phyloP scores from a whole-genome alignment of 2,888 invertebrate genomes.

The Agonopterix subpropinquella region DNA sequence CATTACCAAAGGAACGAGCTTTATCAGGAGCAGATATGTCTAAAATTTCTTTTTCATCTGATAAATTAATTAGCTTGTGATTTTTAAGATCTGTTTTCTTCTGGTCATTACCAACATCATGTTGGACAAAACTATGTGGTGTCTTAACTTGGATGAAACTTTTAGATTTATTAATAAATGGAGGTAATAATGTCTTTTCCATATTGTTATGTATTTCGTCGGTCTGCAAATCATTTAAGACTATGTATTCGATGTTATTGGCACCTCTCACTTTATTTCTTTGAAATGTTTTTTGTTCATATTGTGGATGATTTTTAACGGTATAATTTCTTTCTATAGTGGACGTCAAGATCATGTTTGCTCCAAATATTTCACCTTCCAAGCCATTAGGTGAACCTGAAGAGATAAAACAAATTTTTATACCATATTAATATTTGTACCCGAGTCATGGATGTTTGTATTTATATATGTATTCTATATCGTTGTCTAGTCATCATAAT shows the following conservation, averaged over 20 bases:
- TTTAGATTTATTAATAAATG: constrained; percentile 17
- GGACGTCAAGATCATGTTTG: constrained; percentile 77
- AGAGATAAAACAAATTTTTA: constrained; percentile 12
- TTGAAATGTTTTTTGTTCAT: constrained; percentile 37
- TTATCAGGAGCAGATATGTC: constrained; percentile 19
- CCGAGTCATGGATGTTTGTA: too few species aligned
- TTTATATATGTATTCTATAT: too few species aligned
- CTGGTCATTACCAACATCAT: constrained; percentile 26
- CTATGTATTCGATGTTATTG: constrained; percentile 36
- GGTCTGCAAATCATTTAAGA: constrained; percentile 44
- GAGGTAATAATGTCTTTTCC: constrained; percentile 24
- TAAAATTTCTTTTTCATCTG: constrained; percentile 31
- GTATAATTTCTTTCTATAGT: constrained; percentile 66
- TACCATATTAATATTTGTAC: too few species aligned
- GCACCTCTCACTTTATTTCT: constrained; percentile 41
- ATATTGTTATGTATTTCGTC: constrained; percentile 39
- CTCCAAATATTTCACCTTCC: constrained; percentile 81
- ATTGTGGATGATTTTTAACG: constrained; percentile 34
- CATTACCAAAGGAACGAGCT: constrained; percentile 14
- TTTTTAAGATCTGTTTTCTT: constrained; percentile 2
- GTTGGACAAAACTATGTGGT: constrained; percentile 33
- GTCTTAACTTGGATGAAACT: constrained; percentile 33
- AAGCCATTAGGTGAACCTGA: constrained; percentile 78
- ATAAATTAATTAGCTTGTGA: constrained; percentile 11
- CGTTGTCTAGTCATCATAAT: too few species aligned